A percentile compares a stretch with the other conserved stretches of the same genome.
Evolutionary conservation across 2,797 vertebrate genomes (phyloP).

Genomic region (Ctenopoma kingsleyae): DNA sequence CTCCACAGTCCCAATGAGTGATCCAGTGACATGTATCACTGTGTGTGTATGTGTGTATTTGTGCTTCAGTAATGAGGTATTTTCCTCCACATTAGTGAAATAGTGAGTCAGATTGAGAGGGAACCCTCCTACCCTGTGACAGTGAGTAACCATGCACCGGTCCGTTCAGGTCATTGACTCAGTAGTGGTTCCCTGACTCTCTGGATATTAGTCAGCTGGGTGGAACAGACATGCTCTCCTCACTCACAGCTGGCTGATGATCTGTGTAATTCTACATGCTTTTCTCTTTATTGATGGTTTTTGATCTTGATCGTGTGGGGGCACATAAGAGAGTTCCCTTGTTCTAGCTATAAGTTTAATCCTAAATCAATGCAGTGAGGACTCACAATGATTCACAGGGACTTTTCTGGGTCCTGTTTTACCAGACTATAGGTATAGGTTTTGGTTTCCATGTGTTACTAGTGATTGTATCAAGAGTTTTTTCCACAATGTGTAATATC

Average conservation of each 20-base stretch:
- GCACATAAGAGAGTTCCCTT: constrained; percentile 26
- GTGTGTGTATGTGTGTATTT: not conserved
- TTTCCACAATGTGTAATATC: not conserved
- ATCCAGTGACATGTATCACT: constrained; percentile 3
- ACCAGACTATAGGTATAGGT: not conserved
- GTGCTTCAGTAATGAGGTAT: constrained; percentile 12
- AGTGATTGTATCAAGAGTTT: not conserved
- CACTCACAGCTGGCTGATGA: constrained; percentile 41
- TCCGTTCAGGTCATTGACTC: constrained; percentile 36
- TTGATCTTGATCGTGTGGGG: constrained; percentile 21
- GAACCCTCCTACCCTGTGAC: constrained; percentile 43
- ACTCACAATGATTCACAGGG: constrained; percentile 1
- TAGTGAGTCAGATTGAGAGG: constrained; percentile 52
- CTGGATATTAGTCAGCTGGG: constrained; percentile 48
- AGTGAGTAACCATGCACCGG: constrained; percentile 24
- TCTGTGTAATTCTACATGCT: constrained; percentile 51
- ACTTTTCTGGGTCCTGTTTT: constrained; percentile 5
- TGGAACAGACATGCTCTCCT: constrained; percentile 18
- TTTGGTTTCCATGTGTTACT: not conserved
- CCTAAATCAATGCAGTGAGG: not conserved
- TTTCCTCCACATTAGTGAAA: constrained; percentile 25
- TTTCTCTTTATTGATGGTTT: constrained; percentile 20
- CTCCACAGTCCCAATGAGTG: constrained; percentile 14
- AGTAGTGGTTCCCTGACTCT: constrained; percentile 40
- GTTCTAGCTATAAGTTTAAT: constrained; percentile 15